Evolutionary conservation across 2,797 vertebrate genomes (phyloP), one percentile per base, ranked within the genome.

Genomic region (Oceanodroma leucorhoa): DNA sequence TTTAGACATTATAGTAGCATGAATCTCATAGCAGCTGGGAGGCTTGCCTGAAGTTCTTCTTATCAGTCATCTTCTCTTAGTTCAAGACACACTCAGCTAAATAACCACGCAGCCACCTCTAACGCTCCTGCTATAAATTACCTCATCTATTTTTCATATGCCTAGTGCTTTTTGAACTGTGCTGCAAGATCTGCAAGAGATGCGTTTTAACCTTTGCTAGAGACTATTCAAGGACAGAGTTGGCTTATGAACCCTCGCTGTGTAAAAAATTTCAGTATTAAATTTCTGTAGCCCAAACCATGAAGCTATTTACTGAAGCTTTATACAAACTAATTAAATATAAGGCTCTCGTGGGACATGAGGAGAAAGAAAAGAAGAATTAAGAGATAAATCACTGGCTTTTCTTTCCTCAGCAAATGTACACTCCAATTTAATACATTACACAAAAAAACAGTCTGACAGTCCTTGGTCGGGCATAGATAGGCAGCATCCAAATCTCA

Each of bases 311-410:
- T 97, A 97, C 92, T 91, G 89, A 92, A 95, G 96, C 96, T 98
- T 97, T 97, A 95, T 60, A 96, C 91, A 98, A 97, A 98, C 96
- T 96, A 97, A 98, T 98, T 97, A 98, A 96, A 96, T 97, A 95
- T 93, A 98, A 97, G 96, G 96, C 91, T 97, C 96, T 94, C 96
- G 6, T 75, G 91, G 96, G 95, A 98, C 64, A 45, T 1, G 18
- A 95, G 51, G 93, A 94, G 89, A 93, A 78, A 95, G 94, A 89
- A 85, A 95, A 82, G 77, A 80, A 93, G 97, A 97, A 82, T 92
- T 88, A 85, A 54, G 79, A 87, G 84, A 94, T 93, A 95, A 94
- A 94, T 93, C 91, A 89, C 62, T 50, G 66, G 83, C 48, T 81
- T 73, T 80, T 92, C 82, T 60, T 85, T 82, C 93, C 77, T 65